Conservation (phyloP, 2,888 invertebrate species). For the Tanytarsus gracilentus region DNA sequence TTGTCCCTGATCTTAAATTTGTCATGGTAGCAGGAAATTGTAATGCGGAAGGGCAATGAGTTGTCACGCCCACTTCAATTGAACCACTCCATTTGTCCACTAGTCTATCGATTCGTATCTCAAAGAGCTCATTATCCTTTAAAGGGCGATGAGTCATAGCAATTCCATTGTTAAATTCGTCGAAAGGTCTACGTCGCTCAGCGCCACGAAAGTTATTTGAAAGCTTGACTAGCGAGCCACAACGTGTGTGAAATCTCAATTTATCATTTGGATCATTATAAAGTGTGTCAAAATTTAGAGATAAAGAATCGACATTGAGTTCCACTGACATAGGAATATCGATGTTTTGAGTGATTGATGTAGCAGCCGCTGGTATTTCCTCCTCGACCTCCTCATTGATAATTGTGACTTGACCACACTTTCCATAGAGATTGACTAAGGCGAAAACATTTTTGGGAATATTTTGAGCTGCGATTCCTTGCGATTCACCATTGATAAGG, state of each 20-base stretch:
- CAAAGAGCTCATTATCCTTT: conserved; percentile 82
- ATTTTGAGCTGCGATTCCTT: conserved; percentile 74
- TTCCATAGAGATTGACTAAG: conserved; percentile 72
- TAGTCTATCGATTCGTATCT: conserved; percentile 85
- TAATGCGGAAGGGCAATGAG: conserved; percentile 80
- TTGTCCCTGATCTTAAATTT: conserved; percentile 84
- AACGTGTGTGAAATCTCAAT: conserved; percentile 76
- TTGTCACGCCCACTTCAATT: conserved; percentile 76
- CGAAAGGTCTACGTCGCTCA: conserved; percentile 75
- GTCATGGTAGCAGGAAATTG: conserved; percentile 97
- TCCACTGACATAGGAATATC: conserved; percentile 40
- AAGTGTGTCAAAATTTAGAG: background rate
- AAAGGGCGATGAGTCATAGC: conserved; percentile 89
- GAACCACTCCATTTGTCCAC: conserved; percentile 76
- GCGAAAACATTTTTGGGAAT: conserved; percentile 67
- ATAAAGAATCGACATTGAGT: conserved; percentile 11
- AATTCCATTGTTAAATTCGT: conserved; percentile 93
- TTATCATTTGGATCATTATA: conserved; percentile 48
- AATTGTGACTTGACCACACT: conserved; percentile 66
- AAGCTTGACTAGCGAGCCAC: conserved; percentile 79
- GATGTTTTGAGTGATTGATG: conserved; percentile 38
- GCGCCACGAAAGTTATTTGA: conserved; percentile 76
- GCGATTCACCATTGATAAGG: conserved; percentile 79
- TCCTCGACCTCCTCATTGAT: conserved; percentile 35
- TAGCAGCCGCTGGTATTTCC: conserved; percentile 6